Evolutionary conservation across 2,113 vertebrate genomes (phyloP).

Genomic region (Pungitius pungitius): DNA sequence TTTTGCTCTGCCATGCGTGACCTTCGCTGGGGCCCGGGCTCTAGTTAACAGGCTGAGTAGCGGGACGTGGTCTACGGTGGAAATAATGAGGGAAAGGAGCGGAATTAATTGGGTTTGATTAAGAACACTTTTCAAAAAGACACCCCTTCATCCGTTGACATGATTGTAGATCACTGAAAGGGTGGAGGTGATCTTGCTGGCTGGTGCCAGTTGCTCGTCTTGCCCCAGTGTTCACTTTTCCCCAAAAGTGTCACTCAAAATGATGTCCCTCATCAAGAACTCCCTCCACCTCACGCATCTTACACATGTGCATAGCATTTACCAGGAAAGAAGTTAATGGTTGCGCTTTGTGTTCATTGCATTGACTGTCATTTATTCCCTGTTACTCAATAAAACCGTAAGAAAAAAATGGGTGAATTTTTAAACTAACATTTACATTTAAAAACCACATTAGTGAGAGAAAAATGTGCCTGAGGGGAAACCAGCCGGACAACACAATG

Average conservation of each 20-base stretch:
- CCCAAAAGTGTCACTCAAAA: neutral
- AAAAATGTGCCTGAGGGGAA: neutral
- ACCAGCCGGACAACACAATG: no score
- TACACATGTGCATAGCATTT: slow-evolving; percentile 7
- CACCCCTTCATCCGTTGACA: slow-evolving; percentile 71
- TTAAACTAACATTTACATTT: neutral
- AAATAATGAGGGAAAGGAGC: slow-evolving; percentile 85
- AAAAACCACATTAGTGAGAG: neutral
- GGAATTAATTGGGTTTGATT: slow-evolving; percentile 88
- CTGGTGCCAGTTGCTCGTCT: slow-evolving; percentile 78
- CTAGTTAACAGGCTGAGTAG: slow-evolving; percentile 79
- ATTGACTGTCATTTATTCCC: neutral
- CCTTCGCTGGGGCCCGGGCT: slow-evolving; percentile 70
- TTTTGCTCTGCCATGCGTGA: slow-evolving; percentile 73
- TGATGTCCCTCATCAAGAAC: slow-evolving; percentile 31
- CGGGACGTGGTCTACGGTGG: slow-evolving; percentile 69
- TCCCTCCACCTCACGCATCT: neutral
- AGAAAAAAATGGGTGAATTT: neutral
- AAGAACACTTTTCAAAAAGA: slow-evolving; percentile 82
- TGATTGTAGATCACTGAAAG: slow-evolving; percentile 71
- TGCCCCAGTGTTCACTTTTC: slow-evolving; percentile 35
- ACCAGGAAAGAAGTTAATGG: neutral
- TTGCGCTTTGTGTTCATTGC: slow-evolving; percentile 2
- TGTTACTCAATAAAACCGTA: neutral
- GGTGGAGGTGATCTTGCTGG: slow-evolving; percentile 40